phyloP scores from a whole-genome alignment of 2,888 invertebrate species.

The Thera britannica region DNA sequence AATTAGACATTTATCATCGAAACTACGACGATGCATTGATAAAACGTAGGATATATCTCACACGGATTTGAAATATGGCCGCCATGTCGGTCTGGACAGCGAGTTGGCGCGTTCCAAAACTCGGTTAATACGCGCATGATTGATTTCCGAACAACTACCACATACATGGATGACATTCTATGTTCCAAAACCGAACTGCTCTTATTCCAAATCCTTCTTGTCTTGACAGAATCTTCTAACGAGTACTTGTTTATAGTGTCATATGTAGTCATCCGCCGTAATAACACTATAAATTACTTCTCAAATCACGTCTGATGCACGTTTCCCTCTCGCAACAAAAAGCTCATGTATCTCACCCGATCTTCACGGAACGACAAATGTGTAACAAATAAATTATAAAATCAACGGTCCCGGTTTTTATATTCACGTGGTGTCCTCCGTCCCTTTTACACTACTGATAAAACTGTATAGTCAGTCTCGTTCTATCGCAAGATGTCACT shows the following conservation, averaged over 20 bases:
- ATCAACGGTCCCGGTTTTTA: conserved; percentile 81
- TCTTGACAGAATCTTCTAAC: conserved; percentile 40
- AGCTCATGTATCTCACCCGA: conserved; percentile 81
- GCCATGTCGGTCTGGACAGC: conserved; percentile 73
- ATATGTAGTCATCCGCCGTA: conserved; percentile 70
- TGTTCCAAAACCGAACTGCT: conserved; percentile 19
- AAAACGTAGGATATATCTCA: conserved; percentile 80
- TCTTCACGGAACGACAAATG: conserved; percentile 85
- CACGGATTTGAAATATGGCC: conserved; percentile 78
- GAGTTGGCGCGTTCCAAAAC: conserved; percentile 76
- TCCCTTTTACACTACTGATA: conserved; percentile 55
- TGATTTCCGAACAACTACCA: conserved; percentile 63
- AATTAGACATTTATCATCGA: conserved; percentile 82
- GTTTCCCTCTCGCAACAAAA: conserved; percentile 80
- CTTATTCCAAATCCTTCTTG: conserved; percentile 23
- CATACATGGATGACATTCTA: conserved; percentile 25
- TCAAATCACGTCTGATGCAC: conserved; percentile 82
- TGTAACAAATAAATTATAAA: conserved; percentile 85
- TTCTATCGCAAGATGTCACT: conserved; percentile 67
- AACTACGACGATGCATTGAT: conserved; percentile 84
- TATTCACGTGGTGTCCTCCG: conserved; percentile 62
- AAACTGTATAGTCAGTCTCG: conserved; percentile 54
- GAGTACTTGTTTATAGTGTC: conserved; percentile 68
- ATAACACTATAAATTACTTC: conserved; percentile 81
- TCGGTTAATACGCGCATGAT: conserved; percentile 77